Conservation (phyloP, 1,140 invertebrate genomes). For the Sipha flava region DNA sequence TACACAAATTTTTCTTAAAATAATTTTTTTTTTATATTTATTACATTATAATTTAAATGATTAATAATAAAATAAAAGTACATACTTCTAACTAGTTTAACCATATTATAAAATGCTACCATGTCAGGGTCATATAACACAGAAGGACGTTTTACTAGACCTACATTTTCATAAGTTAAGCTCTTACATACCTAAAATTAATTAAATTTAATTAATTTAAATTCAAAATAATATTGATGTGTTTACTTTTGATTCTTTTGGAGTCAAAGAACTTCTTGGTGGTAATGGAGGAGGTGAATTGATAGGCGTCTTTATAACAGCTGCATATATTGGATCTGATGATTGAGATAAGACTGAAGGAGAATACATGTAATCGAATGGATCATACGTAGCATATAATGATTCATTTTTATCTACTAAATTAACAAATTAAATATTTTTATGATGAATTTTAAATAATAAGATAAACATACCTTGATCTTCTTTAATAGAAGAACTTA, state of each 20-base stretch:
- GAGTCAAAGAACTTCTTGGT: slow-evolving; percentile 22
- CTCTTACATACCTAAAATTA: slow-evolving; percentile 44
- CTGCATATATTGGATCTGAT: slow-evolving; percentile 67
- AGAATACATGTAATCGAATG: slow-evolving; percentile 71
- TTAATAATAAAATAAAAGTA: slow-evolving; percentile 33
- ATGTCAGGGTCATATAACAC: slow-evolving; percentile 62
- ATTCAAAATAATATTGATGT: background rate
- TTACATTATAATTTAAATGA: background rate
- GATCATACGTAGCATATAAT: slow-evolving; percentile 77
- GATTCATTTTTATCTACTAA: slow-evolving; percentile 18
- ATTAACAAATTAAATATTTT: background rate
- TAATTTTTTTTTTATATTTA: background rate
- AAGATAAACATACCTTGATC: slow-evolving; percentile 15
- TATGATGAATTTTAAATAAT: background rate
- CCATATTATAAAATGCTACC: slow-evolving; percentile 69
- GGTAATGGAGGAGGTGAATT: slow-evolving; percentile 48
- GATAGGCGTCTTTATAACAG: slow-evolving; percentile 51
- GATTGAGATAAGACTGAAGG: slow-evolving; percentile 51
- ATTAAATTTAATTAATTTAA: slow-evolving; percentile 38
- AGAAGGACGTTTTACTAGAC: slow-evolving; percentile 53
- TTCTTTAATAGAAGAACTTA: background rate
- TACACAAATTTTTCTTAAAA: slow-evolving; percentile 58
- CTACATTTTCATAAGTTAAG: slow-evolving; percentile 56
- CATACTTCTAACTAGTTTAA: slow-evolving; percentile 62
- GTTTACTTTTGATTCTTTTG: slow-evolving; percentile 13